Evolutionary conservation across 1,140 invertebrate genomes (phyloP).

Genomic region (Campodea augens): DNA sequence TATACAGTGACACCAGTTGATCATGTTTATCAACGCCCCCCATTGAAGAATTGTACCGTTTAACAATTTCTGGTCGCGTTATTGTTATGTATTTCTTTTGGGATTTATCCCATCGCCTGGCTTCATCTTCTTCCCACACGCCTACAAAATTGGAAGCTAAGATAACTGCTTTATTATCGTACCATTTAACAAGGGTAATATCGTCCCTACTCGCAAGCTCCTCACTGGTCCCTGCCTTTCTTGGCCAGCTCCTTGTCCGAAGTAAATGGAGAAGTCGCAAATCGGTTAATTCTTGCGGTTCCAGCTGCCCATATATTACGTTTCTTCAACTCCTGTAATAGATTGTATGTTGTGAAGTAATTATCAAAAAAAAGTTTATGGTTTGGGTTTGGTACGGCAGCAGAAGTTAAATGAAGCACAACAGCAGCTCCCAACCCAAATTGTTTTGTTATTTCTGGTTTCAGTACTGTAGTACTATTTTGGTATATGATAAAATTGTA

Average conservation of each 20-base stretch:
- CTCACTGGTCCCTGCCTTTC: constrained; percentile 9
- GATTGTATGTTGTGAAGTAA: constrained; percentile 10
- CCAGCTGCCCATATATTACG: constrained; percentile 9
- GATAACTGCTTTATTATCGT: not conserved
- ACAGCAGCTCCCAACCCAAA: constrained; percentile 11
- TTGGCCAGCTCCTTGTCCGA: constrained; percentile 10
- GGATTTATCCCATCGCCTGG: not conserved
- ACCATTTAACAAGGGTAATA: not conserved
- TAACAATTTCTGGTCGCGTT: not conserved
- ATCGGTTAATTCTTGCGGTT: constrained; percentile 11
- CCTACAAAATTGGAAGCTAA: not conserved
- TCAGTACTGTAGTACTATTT: constrained; percentile 2
- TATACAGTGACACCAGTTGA: constrained; percentile 11
- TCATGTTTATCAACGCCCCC: constrained; percentile 4
- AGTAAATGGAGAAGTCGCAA: constrained; percentile 8
- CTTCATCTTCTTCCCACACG: not conserved
- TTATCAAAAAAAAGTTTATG: constrained; percentile 13
- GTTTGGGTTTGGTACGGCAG: constrained; percentile 7
- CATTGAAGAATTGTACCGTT: not conserved
- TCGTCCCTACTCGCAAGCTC: not conserved
- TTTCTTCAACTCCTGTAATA: constrained; percentile 7
- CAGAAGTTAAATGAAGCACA: constrained; percentile 7
- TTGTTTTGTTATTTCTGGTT: not conserved
- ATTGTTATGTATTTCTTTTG: not conserved
- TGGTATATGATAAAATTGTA: constrained; percentile 12